Conservation (phyloP, 2,113 vertebrate genomes). For the Passer domesticus region DNA sequence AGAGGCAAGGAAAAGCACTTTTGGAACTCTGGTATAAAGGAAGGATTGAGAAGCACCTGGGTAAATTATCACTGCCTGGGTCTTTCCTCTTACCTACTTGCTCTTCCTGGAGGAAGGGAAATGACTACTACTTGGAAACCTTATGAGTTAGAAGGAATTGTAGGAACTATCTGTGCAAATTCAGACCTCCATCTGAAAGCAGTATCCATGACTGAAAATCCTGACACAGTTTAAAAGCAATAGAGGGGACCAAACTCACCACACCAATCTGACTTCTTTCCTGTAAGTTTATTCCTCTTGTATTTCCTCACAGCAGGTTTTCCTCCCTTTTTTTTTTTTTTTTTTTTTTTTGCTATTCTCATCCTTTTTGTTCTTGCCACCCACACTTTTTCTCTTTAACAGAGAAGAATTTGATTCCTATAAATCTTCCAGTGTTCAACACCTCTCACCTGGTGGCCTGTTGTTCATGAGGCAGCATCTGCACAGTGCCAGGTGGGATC, state of each 20-base stretch:
- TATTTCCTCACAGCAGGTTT: background rate
- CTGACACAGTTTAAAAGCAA: background rate
- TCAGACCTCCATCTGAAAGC: background rate
- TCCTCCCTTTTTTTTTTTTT: background rate
- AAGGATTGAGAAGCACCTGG: background rate
- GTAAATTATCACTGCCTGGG: background rate
- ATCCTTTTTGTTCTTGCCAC: background rate
- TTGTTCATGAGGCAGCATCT: constrained; percentile 21
- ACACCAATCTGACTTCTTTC: background rate
- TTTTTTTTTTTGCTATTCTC: background rate
- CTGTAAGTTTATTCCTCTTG: background rate
- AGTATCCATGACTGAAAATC: background rate
- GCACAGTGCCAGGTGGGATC: background rate
- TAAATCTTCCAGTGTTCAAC: constrained; percentile 7
- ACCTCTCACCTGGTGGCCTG: constrained; percentile 13
- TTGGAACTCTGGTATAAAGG: background rate
- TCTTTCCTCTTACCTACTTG: background rate
- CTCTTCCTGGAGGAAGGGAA: background rate
- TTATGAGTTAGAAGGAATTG: background rate
- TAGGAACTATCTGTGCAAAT: background rate
- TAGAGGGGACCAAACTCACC: background rate
- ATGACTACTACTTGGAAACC: background rate
- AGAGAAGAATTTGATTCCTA: background rate
- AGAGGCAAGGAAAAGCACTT: background rate
- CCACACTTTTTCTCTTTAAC: background rate